phyloP scores from a whole-genome alignment of 2,113 vertebrate species.

The Gavia stellata region DNA sequence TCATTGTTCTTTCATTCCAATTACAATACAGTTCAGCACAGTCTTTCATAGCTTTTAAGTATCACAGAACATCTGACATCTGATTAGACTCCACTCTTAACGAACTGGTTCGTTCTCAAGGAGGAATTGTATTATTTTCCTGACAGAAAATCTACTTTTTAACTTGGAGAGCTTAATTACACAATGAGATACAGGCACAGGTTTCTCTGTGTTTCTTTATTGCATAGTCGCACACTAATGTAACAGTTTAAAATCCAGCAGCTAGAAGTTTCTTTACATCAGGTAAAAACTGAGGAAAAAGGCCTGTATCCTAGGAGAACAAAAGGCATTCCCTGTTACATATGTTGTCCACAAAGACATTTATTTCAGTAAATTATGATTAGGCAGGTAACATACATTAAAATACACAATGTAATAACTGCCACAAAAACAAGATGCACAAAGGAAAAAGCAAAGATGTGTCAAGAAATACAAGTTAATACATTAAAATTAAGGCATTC shows the following conservation, averaged over 20 bases:
- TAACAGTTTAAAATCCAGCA: constrained; percentile 36
- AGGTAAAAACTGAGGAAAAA: background rate
- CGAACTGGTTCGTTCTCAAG: background rate
- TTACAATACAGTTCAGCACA: background rate
- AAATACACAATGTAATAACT: background rate
- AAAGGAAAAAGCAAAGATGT: background rate
- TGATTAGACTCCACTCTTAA: background rate
- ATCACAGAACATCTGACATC: background rate
- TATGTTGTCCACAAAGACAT: background rate
- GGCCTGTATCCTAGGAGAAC: background rate
- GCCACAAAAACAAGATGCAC: background rate
- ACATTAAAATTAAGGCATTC: background rate
- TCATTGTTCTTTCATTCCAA: constrained; percentile 35
- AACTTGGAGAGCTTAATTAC: background rate
- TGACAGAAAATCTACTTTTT: background rate
- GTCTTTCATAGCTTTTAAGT: background rate
- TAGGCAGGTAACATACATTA: background rate
- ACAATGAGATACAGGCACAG: background rate
- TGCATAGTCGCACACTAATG: background rate
- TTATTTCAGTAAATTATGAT: background rate
- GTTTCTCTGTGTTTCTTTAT: constrained; percentile 40
- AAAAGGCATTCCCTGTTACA: background rate
- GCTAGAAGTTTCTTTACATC: background rate
- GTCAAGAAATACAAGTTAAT: background rate
- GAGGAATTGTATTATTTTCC: background rate